phyloP scores from a whole-genome alignment of 2,113 vertebrate species.

The Empidonax alnorum region DNA sequence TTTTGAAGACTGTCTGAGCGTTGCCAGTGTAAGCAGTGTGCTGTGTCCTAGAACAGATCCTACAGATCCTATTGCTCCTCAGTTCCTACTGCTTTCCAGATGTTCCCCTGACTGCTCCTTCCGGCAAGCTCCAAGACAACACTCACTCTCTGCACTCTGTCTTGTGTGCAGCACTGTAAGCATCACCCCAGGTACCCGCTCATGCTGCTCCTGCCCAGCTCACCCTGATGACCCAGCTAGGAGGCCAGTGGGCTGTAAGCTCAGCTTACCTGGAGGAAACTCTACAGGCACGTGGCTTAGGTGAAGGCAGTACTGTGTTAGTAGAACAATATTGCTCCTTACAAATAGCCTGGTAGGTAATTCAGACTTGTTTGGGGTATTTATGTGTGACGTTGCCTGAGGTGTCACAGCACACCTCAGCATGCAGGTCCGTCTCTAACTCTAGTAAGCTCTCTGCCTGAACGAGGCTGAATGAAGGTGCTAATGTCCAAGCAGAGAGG shows the following conservation, averaged over 20 bases:
- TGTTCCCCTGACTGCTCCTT: not conserved
- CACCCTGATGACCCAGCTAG: not conserved
- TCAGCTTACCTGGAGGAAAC: not conserved
- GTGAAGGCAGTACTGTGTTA: not conserved
- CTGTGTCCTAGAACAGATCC: not conserved
- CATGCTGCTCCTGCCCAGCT: not conserved
- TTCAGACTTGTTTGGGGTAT: not conserved
- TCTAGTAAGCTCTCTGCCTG: not conserved
- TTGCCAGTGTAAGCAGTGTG: not conserved
- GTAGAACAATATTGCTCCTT: not conserved
- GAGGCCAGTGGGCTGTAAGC: rapidly evolving
- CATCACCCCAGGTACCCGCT: not conserved
- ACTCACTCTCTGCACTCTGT: not conserved
- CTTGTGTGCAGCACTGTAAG: not conserved
- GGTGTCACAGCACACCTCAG: not conserved
- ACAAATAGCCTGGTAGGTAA: not conserved
- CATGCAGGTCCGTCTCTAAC: not conserved
- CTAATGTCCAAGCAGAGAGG: not conserved
- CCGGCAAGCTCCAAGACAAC: not conserved
- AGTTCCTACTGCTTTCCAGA: not conserved
- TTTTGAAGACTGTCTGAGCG: not conserved
- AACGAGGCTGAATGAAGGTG: not conserved
- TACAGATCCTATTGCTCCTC: not conserved
- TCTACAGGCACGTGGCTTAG: not conserved
- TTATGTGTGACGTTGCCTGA: not conserved